Evolutionary conservation across 2,888 invertebrate genomes (phyloP).

Genomic region (Apotomis turbidana): DNA sequence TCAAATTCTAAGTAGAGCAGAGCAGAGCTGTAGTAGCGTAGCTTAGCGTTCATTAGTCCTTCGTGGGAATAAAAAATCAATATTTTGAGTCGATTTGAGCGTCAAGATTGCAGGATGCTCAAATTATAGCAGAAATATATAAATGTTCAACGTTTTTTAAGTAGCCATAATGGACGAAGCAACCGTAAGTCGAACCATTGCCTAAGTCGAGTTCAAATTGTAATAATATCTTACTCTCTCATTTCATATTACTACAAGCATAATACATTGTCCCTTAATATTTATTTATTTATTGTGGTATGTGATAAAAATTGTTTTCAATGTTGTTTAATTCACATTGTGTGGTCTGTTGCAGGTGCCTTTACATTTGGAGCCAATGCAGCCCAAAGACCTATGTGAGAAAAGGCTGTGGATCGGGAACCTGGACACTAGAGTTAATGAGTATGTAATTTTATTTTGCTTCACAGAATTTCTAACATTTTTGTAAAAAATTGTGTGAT

Average conservation of each 20-base stretch:
- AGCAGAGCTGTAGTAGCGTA: neutral
- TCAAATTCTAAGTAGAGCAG: neutral
- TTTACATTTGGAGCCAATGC: constrained; percentile 82
- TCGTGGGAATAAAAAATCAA: constrained; percentile 35
- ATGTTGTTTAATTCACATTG: no score
- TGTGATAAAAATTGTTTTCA: no score
- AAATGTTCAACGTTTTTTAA: neutral
- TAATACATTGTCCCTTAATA: no score
- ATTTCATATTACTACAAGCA: neutral
- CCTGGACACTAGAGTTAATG: constrained; percentile 94
- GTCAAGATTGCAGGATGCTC: constrained; percentile 18
- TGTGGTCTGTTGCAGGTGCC: constrained; percentile 67
- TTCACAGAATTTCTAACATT: constrained; percentile 32
- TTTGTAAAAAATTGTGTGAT: neutral
- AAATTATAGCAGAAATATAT: constrained; percentile 33
- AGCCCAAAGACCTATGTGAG: constrained; percentile 83
- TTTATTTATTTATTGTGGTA: neutral
- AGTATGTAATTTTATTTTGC: constrained; percentile 88
- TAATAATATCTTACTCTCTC: neutral
- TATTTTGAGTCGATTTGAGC: constrained; percentile 19
- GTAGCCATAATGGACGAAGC: constrained; percentile 59
- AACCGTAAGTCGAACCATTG: constrained; percentile 53
- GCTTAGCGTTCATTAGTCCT: neutral
- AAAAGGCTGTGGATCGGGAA: constrained; percentile 96
- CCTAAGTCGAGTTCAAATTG: neutral